Evolutionary conservation across 2,113 vertebrate species (phyloP), one percentile per base, ranked within the genome.

Genomic region (Beaufortia kweichowensis): DNA sequence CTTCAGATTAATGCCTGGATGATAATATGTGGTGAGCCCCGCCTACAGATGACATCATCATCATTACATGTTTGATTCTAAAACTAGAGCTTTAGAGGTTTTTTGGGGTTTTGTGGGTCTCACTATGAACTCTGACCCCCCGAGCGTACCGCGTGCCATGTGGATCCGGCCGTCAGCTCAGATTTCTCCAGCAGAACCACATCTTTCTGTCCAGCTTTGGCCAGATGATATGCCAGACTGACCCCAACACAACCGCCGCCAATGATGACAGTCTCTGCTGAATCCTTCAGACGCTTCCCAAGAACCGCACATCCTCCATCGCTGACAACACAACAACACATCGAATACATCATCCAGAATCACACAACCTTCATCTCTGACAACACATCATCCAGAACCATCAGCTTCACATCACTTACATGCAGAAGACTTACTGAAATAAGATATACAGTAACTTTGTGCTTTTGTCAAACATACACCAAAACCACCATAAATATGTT

Each of bases 1-100:
- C 92, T 99, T 99, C 41, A 99, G 78, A 81, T 99, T 99, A 89
- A 99, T 98, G 79, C 97, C 97, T 82, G 97, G 96, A 83, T 98
- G 95, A 88, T 98, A 99, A 76, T 98, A 98, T 31, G 97, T 94
- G 28, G 96, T 98, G 90, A 99, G 90, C 68, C 97, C 97, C 76
- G 97, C 97, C 97, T 98, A 86, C 78, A 79, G 79, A 14, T 84
- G 65, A 85, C 57, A 50, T 50, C 57, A 69, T 26, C 35, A 28
- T 53, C 55, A 48, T 15, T 4, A n/a, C n/a, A n/a, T n/a, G n/a
- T n/a, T n/a, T n/a, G n/a, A n/a, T n/a, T n/a, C n/a, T n/a, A n/a
- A n/a, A n/a, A n/a, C n/a, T n/a, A n/a, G n/a, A n/a, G n/a, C n/a
- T n/a, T n/a, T n/a, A n/a, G n/a, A n/a, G n/a, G n/a, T n/a, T n/a